phyloP scores from a whole-genome alignment of 2,113 vertebrate species.

The Romanogobio albipinnatus region DNA sequence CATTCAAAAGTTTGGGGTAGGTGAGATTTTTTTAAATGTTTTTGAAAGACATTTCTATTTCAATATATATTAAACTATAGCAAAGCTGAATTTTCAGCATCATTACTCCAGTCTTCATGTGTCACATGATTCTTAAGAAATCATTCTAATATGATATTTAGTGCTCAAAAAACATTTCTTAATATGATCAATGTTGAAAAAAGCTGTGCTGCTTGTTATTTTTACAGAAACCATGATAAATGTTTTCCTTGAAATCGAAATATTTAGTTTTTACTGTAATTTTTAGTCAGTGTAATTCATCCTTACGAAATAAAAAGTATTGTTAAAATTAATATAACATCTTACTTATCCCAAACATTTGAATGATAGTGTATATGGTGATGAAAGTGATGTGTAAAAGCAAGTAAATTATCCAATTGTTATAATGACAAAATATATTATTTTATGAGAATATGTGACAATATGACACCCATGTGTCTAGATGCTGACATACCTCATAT shows the following conservation, averaged over 20 bases:
- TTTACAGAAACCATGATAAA: no score
- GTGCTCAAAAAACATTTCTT: neutral
- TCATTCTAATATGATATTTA: neutral
- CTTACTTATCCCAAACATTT: neutral
- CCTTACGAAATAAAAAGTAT: neutral
- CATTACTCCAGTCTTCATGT: neutral
- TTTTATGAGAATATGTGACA: neutral
- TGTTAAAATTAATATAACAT: neutral
- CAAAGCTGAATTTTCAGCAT: neutral
- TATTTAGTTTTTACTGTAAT: neutral
- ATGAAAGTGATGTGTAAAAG: neutral
- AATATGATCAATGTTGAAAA: neutral
- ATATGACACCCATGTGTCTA: neutral
- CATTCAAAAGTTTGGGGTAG: neutral
- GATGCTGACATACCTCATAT: slow-evolving; percentile 86
- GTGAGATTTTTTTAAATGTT: neutral
- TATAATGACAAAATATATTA: neutral
- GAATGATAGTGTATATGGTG: neutral
- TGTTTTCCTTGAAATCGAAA: neutral
- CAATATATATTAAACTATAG: neutral
- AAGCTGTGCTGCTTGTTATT: neutral
- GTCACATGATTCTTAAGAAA: neutral
- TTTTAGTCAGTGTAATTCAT: neutral
- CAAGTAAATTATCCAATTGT: neutral
- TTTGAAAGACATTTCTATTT: neutral